Evolutionary conservation across 2,113 vertebrate genomes (phyloP), one percentile per base, ranked within the genome.

Genomic region (Clinocottus analis): DNA sequence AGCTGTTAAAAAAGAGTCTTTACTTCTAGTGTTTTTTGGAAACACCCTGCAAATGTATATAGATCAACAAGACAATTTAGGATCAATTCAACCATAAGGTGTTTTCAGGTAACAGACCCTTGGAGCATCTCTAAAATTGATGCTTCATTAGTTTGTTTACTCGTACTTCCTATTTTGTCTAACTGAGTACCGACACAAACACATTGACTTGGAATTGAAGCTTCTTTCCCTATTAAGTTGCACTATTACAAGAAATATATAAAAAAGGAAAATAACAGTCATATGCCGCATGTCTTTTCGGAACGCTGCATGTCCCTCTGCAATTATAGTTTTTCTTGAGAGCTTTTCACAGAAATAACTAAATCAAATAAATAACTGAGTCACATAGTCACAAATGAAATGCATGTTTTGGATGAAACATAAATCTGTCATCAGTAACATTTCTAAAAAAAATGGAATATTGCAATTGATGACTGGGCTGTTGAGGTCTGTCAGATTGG

Each of bases 181-280:
- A 35, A 12, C 9, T 21, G n/a, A 53, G 19, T 31, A 31, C 21
- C 53, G 14, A 43, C 21, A 33, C 13, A 69, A 56, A 45, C 31
- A 65, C 45, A 74, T 41, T 71, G 13, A 74, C 21, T 77, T 45
- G 29, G 75, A 80, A 89, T 79, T 47, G 65, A 79, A 70, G 16
- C 58, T 43, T 76, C 51, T 53, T 7, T 72, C n/a, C 67, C 47
- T 69, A 77, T 79, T 85, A 78, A 63, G 12, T 75, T 51, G 72
- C 31, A 67, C 58, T 58, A 62, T 78, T 86, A 67, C 82, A 77
- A 77, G 14, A 83, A 87, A 82, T 80, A 47, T 84, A 79, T 7
- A 7, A 70, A 51, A n/a, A 21, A 43, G 21, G 19, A 37, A 68
- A 19, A 60, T 67, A 43, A 82, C 58, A 2, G 68, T 41, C 14